phyloP scores from a whole-genome alignment of 2,888 invertebrate species.

The Apotomis capreana region DNA sequence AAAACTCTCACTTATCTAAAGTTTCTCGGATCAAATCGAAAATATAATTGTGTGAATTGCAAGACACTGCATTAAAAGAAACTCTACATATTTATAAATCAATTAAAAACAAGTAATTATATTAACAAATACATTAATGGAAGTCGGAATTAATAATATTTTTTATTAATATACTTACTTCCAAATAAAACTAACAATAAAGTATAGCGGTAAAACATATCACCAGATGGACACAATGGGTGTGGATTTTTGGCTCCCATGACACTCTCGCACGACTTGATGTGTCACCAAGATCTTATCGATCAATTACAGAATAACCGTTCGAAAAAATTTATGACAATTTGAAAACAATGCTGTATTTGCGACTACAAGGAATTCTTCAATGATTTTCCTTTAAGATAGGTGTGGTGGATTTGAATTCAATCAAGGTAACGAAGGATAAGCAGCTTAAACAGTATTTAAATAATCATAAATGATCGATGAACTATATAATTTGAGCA shows the following conservation, averaged over 20 bases:
- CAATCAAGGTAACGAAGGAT: constrained; percentile 19
- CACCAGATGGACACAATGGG: constrained; percentile 30
- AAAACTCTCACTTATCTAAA: too few relatives aligned
- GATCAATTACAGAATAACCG: constrained; percentile 39
- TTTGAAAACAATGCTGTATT: constrained; percentile 28
- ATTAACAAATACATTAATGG: too few relatives aligned
- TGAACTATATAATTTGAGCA: neutral
- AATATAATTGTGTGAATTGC: too few relatives aligned
- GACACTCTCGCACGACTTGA: constrained; percentile 20
- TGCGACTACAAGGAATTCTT: constrained; percentile 18
- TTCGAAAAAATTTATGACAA: constrained; percentile 8
- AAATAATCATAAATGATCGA: constrained; percentile 4
- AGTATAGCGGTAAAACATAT: constrained; percentile 20
- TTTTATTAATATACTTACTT: neutral
- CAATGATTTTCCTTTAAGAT: constrained; percentile 14
- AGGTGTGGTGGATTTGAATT: neutral
- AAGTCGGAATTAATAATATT: neutral
- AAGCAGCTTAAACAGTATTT: constrained; percentile 17
- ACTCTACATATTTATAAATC: too few relatives aligned
- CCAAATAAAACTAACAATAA: constrained; percentile 30
- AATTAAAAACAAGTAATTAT: too few relatives aligned
- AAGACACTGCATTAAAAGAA: too few relatives aligned
- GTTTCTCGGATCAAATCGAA: too few relatives aligned
- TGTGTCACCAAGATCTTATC: constrained; percentile 42
- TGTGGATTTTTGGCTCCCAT: constrained; percentile 32